These are phyloP conservation scores for Australoheros scitulus DNA, from an alignment of 2,113 vertebrate species.

Conservation along the genomic window DNA sequence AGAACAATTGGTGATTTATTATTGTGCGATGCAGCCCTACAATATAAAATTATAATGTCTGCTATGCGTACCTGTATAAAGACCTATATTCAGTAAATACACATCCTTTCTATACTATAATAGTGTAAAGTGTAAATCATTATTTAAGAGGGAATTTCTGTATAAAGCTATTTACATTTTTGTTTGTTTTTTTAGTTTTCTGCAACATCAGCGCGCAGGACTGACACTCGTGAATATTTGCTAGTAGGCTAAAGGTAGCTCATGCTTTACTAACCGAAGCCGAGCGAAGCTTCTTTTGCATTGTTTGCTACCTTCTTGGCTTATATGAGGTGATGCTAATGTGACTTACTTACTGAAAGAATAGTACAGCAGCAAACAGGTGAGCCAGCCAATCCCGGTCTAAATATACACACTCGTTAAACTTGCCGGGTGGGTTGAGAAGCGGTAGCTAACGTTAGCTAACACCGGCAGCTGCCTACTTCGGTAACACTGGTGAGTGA, in stretches of 20 bases:
- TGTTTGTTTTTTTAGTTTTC: neutral
- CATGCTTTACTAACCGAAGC: neutral
- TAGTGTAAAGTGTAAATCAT: neutral
- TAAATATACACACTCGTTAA: constrained; percentile 70
- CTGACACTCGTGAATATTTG: constrained; percentile 8
- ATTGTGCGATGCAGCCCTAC: neutral
- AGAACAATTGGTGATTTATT: no score
- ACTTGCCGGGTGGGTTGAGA: constrained; percentile 30
- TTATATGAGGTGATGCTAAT: no score
- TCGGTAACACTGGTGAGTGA: constrained; percentile 37
- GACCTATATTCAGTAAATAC: neutral
- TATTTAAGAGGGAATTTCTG: neutral
- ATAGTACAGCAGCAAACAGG: neutral
- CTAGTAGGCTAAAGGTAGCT: neutral
- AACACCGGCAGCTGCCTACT: constrained; percentile 23
- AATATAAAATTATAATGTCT: neutral
- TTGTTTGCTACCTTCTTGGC: neutral
- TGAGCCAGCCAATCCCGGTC: neutral
- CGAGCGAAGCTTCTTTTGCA: neutral
- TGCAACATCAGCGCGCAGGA: constrained; percentile 34
- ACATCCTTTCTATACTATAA: neutral
- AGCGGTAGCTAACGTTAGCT: constrained; percentile 35
- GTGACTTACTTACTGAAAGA: neutral
- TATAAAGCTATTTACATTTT: neutral
- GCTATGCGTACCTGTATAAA: neutral